phyloP scores from a whole-genome alignment of 2,888 invertebrate genomes.

The Gastrophysa polygoni region DNA sequence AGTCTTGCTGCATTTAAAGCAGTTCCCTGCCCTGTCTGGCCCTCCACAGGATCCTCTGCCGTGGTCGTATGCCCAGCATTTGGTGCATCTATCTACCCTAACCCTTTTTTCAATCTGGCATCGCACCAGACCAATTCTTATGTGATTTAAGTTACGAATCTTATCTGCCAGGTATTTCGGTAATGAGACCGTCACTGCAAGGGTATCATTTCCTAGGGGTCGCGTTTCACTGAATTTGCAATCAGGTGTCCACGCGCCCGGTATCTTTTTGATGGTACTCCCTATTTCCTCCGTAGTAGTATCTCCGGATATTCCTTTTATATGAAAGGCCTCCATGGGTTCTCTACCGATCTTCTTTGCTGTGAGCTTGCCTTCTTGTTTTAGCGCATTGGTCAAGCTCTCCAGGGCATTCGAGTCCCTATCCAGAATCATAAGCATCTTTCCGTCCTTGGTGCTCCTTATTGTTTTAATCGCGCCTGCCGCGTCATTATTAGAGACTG shows the following conservation, averaged over 20 bases:
- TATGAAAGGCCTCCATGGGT: not conserved
- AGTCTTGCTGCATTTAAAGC: not conserved
- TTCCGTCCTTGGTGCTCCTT: not conserved
- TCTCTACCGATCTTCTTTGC: not conserved
- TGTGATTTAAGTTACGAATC: not conserved
- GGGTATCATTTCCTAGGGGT: not conserved
- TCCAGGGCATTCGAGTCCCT: slow-evolving; percentile 3
- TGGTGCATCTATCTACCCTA: slow-evolving; percentile 1
- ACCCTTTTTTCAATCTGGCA: slow-evolving; percentile 3
- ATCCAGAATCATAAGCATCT: not conserved
- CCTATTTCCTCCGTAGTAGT: not conserved
- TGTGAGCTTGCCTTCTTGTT: slow-evolving; percentile 1
- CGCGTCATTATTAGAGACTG: not conserved
- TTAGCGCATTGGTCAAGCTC: not conserved
- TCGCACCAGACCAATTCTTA: slow-evolving; percentile 6
- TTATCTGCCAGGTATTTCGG: slow-evolving; percentile 2
- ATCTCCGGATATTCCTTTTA: not conserved
- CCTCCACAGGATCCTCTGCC: not conserved
- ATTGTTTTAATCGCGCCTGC: not conserved
- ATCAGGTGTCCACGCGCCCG: not conserved
- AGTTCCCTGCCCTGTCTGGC: slow-evolving; percentile 7
- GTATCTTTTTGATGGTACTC: not conserved
- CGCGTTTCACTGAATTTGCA: slow-evolving; percentile 2
- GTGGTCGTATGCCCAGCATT: slow-evolving; percentile 8
- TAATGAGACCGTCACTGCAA: not conserved